Percentiles rank a stretch among this genome's conserved stretches.
Conservation (phyloP, 2,888 invertebrate genomes). For the Theretra japonica region DNA sequence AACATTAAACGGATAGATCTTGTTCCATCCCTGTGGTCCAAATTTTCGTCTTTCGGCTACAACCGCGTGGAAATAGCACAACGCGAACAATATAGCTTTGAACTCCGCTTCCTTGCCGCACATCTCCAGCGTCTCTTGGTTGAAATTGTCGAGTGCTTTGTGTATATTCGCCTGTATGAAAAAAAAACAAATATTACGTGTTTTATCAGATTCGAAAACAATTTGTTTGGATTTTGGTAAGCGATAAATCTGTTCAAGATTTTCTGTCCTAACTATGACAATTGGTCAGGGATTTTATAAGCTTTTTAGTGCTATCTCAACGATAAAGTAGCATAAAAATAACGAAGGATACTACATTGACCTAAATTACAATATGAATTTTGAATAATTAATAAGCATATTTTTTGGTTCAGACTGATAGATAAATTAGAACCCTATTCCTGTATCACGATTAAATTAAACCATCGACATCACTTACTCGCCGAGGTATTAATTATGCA, state of each 20-base stretch:
- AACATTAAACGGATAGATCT: conserved; percentile 97
- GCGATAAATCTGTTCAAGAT: too few species aligned
- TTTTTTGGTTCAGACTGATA: too few species aligned
- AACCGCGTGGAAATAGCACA: conserved; percentile 98
- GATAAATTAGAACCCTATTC: background rate
- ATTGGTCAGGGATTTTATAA: too few species aligned
- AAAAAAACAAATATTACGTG: background rate
- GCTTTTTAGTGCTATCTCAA: too few species aligned
- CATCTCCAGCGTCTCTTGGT: conserved; percentile 97
- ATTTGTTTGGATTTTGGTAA: background rate
- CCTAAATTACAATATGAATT: too few species aligned
- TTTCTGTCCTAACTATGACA: too few species aligned
- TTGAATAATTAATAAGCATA: too few species aligned
- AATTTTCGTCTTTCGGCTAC: conserved; percentile 97
- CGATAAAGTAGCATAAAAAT: too few species aligned
- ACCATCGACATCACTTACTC: too few species aligned
- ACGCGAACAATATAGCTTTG: conserved; percentile 95
- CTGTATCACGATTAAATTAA: background rate
- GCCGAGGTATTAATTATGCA: background rate
- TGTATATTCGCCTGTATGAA: conserved; percentile 95
- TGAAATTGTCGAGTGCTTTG: conserved; percentile 97
- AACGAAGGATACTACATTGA: too few species aligned
- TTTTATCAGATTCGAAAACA: background rate
- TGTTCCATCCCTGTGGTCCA: conserved; percentile 98
- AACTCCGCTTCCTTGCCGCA: conserved; percentile 98